Evolutionary conservation across 2,888 invertebrate genomes (phyloP), one percentile per base, ranked within the genome.

Genomic region (Pilophorus perplexus): DNA sequence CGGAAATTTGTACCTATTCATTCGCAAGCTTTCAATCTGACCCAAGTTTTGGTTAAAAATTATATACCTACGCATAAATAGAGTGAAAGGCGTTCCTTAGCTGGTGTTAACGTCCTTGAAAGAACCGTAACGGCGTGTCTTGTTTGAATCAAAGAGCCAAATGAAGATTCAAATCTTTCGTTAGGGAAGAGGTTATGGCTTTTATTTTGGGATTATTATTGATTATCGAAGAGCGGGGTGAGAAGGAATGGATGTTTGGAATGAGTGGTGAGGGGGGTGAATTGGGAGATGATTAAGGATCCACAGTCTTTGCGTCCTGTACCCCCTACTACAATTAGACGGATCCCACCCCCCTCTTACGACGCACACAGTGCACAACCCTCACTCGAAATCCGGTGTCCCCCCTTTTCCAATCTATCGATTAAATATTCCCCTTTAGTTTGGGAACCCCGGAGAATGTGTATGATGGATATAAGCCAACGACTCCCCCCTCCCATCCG

Each of bases 271-370:
- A 50, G 68, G 62, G 60, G 40, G 25, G 57, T n/a, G 62, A 42
- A 60, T 22, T 28, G 27, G 55, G 57, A 54, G 68, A 70, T 72
- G 71, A 72, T 72, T 72, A 72, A 73, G 72, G 70, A 68, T 64
- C 69, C 65, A 70, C 72, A 71, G 71, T 72, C 69, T 71, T 68
- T 68, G 69, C 65, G 67, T 50, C 66, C 66, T 65, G 57, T 66
- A 67, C 60, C 48, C 59, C 60, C 66, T 67, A 68, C 79, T 78
- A 79, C 79, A 79, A 79, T 79, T 78, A 78, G 78, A 79, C 78
- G 78, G 78, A 78, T 79, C 77, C 77, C 76, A 75, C n/a, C 74
- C 75, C 75, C 75, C 75, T 48, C 22, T 22, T 25, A 5, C 8
- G 22, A n/a, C 33, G 10, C 27, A 25, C 44, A 33, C 59, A 20